Evolutionary conservation across 2,113 vertebrate species (phyloP), one percentile per base, ranked within the genome.

Genomic region (Thunnus maccoyii): DNA sequence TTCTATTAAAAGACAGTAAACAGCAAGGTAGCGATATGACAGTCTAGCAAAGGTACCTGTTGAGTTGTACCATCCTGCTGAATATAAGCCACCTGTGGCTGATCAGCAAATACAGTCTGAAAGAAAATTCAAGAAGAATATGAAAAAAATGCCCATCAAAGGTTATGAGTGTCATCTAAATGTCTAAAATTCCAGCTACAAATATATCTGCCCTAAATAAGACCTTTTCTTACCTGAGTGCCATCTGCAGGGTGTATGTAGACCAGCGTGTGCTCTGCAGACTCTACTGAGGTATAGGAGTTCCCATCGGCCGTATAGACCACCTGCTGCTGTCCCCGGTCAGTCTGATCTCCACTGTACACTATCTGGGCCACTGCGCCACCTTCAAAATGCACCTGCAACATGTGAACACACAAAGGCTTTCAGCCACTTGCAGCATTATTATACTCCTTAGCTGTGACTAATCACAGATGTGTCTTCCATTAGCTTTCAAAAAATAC

Each of bases 231-330:
- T 86, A 97, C 98, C 97, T 98, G 97, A 0, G 96, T 92, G 50
- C 97, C 97, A 92, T 99, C 98, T 78, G 98, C 96, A 0, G 98
- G 97, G 79, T 99, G 98, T 81, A 99, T 99, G 94, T 99, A 99
- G 80, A 99, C 98, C 22, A 99, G 94, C 0, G 98, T 99, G 90
- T 99, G 98, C 89, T 99, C 98, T 0, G 97, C 97, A 5, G 97
- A 96, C 78, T 99, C 98, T 72, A 99, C 98, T 0, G 98, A 99
- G 1, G 98, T 96, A 87, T 97, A 99, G 65, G 98, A 99, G 86
- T 95, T 96, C 66, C 97, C 98, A 3, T 99, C 97, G 0, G 97
- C 96, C 0, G 98, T 93, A 70, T 99, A 99, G 11, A 99, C 97
- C 86, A 99, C 98, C 91, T 98, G 98, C 95, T 95, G 95, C 86